These are phyloP conservation scores for Crossocerus cetratus DNA, from an alignment of 2,888 invertebrate genomes.

Conservation along the genomic window DNA sequence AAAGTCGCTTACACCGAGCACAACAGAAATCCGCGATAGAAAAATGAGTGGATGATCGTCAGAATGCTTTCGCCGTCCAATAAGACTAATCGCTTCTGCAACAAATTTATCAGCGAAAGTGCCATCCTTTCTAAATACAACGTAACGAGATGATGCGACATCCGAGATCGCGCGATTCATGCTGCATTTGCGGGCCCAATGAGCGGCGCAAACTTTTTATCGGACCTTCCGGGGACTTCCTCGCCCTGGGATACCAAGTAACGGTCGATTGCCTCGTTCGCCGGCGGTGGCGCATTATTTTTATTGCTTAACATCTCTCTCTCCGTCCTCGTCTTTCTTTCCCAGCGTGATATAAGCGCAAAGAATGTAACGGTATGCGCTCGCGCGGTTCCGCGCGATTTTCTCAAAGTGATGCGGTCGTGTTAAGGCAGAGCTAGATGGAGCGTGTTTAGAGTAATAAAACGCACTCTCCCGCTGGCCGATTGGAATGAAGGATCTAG, in stretches of 20 bases:
- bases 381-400: not conserved
- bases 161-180: not conserved
- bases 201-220: constrained; percentile 17
- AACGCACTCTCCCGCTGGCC: too few relatives aligned
- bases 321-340: not conserved
- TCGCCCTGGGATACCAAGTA: constrained; percentile 17
- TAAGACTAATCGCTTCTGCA: not conserved
- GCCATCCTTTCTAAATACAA: not conserved
- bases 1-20: too few relatives aligned
- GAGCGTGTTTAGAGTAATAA: too few relatives aligned
- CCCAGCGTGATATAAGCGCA: constrained; percentile 7
- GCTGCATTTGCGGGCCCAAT: constrained; percentile 11
- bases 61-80: not conserved
- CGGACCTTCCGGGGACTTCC: constrained; percentile 8
- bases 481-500: too few relatives aligned
- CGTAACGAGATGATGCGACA: not conserved
- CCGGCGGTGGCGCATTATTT: not conserved
- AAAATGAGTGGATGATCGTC: too few relatives aligned
- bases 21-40: too few relatives aligned
- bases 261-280: constrained; percentile 27
- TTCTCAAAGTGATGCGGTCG: constrained; percentile 6
- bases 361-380: constrained; percentile 6
- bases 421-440: too few relatives aligned
- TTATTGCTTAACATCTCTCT: constrained; percentile 4
- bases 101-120: not conserved